Conservation (phyloP, 1,140 invertebrate genomes). For the Drosophila dunni region DNA sequence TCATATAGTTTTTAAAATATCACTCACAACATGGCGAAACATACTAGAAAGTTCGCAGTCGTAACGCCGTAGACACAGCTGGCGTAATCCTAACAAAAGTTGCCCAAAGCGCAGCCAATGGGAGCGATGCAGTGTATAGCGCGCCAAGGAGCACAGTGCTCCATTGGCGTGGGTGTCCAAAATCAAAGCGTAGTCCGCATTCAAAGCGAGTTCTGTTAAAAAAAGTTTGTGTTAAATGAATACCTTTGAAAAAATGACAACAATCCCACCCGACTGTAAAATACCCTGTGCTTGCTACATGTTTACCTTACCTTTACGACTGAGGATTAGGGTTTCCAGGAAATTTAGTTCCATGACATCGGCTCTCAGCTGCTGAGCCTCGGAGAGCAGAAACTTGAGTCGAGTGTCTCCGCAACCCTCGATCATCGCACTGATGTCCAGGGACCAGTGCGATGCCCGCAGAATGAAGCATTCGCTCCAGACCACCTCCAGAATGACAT, state of each 20-base stretch:
- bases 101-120: constrained; percentile 78
- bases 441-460: constrained; percentile 87
- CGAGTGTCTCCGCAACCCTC: constrained; percentile 72
- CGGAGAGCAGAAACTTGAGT: constrained; percentile 67
- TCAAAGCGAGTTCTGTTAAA: constrained; percentile 67
- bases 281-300: too few species aligned
- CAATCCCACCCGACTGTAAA: too few species aligned
- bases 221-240: neutral
- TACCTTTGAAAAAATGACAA: too few species aligned
- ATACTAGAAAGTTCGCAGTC: constrained; percentile 70
- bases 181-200: constrained; percentile 56
- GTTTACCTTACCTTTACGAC: constrained; percentile 87
- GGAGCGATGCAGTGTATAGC: constrained; percentile 74
- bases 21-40: constrained; percentile 73
- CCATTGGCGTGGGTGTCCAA: constrained; percentile 70
- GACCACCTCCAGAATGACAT: constrained; percentile 86
- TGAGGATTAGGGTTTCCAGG: constrained; percentile 88
- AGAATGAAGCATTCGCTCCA: constrained; percentile 88
- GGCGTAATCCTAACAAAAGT: constrained; percentile 70
- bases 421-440: constrained; percentile 85
- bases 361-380: constrained; percentile 85
- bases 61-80: constrained; percentile 67
- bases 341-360: constrained; percentile 87
- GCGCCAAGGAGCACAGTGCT: constrained; percentile 71
- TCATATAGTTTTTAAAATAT: constrained; percentile 71